Conservation (phyloP, 2,797 vertebrate species). For the Phataginus tetradactyla region DNA sequence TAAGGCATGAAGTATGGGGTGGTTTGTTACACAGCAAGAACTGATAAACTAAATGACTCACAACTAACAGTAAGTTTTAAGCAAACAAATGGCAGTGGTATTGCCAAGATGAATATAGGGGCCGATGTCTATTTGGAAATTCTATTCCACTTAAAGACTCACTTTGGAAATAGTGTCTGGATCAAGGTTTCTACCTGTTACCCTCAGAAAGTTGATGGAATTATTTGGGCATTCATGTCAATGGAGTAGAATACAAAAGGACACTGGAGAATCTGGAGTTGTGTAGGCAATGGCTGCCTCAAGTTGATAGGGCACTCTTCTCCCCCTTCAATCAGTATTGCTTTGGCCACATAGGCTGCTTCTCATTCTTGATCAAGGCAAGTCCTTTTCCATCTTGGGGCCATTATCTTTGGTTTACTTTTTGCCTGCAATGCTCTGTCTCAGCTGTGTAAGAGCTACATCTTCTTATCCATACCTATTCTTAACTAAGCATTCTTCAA, state of each 20-base stretch:
- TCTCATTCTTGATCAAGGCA: background rate
- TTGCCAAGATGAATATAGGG: background rate
- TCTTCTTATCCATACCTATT: background rate
- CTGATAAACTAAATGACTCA: background rate
- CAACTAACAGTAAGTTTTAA: background rate
- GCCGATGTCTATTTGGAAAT: background rate
- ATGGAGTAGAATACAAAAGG: background rate
- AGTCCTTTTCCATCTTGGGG: background rate
- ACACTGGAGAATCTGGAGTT: background rate
- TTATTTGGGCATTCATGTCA: background rate
- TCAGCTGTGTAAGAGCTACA: background rate
- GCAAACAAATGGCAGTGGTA: background rate
- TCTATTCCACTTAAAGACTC: background rate
- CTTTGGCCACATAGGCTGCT: background rate
- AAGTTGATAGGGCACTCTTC: background rate
- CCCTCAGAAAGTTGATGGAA: background rate
- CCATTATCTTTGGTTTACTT: background rate
- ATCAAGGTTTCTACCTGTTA: background rate
- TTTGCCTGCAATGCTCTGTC: background rate
- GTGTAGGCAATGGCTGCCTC: background rate
- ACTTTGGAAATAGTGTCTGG: background rate
- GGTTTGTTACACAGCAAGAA: background rate
- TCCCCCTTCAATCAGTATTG: background rate
- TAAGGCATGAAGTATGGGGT: background rate
- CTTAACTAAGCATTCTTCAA: background rate